phyloP scores from a whole-genome alignment of 1,140 invertebrate genomes.

The Ganaspis sp. region DNA sequence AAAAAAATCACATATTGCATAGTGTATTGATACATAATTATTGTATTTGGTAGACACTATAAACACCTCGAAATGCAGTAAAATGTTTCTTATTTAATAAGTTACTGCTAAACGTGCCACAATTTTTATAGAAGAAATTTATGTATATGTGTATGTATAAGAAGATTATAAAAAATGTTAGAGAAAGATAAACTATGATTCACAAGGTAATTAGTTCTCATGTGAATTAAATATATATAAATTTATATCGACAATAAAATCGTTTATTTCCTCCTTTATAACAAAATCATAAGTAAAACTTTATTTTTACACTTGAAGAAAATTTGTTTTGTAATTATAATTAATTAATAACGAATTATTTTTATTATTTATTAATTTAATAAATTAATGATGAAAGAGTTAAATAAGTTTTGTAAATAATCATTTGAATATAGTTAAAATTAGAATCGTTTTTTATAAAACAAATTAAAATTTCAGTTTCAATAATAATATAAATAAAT shows the following conservation, averaged over 20 bases:
- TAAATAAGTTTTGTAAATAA: too few relatives aligned
- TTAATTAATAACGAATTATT: too few relatives aligned
- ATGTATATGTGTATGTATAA: constrained; percentile 18
- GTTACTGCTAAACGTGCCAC: constrained; percentile 19
- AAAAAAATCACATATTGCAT: neutral
- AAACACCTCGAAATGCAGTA: neutral
- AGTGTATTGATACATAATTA: neutral
- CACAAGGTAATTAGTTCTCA: constrained; percentile 11
- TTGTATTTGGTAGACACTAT: neutral
- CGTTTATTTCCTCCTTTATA: neutral
- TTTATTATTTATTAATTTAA: too few relatives aligned
- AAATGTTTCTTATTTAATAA: constrained; percentile 15
- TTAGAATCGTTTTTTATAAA: too few relatives aligned
- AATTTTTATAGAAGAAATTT: constrained; percentile 13
- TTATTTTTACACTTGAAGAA: neutral
- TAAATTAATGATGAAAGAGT: too few relatives aligned
- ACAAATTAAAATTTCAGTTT: too few relatives aligned
- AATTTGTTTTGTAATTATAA: neutral
- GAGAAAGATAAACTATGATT: neutral
- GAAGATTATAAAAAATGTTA: constrained; percentile 26
- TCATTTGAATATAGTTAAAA: too few relatives aligned
- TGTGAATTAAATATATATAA: constrained; percentile 24
- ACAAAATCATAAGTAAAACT: neutral
- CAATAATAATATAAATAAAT: too few relatives aligned
- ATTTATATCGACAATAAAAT: constrained; percentile 13